Base-by-base conservation (phyloP, 2,888 invertebrate genomes). In the Erebia palarica region DNA sequence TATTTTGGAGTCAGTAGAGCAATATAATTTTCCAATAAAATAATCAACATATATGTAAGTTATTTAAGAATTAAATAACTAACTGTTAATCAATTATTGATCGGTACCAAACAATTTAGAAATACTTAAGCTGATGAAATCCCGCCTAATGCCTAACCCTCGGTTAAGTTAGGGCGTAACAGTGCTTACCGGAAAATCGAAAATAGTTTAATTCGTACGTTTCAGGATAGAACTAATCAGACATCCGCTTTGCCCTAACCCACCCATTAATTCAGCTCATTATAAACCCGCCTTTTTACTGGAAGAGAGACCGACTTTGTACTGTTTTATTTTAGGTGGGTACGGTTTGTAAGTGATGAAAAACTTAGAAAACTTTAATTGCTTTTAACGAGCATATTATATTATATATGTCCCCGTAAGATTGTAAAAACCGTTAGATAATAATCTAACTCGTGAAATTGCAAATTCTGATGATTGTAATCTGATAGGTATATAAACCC, bases 221-320 rank as follows among this genome's bases (percentile, higher is more conserved):
- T 59, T 60, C n/a, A 63, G 61, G 47, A 63, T 47, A 63, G 44
- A 18, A 13, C 18, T 47, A 63, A 63, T 63, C 61, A 63, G 61
- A 47, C 47, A 47, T 47, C 61, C 61, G 61, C 18, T 47, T 13
- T 49, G 44, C 44, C 16, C 18, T 18, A 8, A 44, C 61, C 42
- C 8, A 60, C 14, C 36, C 42, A 42, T 60, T 44, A 63, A 47
- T 13, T 47, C 21, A 63, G 1, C 21, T 47, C 42, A 60, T 36
- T 47, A 21, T 47, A 63, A 11, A 21, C 1, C 13, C 44, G 18
- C 21, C 18, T 49, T 47, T 49, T 8, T 8, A 18, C 11, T 63
- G 18, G 18, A 16, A 44, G 61, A 18, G 16, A 16, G 7, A 63
- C 61, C 14, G 47, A 49, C 13, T 63, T 61, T n/a, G 9, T 42